phyloP scores from a whole-genome alignment of 2,888 invertebrate genomes.

The Ochropleura plecta region DNA sequence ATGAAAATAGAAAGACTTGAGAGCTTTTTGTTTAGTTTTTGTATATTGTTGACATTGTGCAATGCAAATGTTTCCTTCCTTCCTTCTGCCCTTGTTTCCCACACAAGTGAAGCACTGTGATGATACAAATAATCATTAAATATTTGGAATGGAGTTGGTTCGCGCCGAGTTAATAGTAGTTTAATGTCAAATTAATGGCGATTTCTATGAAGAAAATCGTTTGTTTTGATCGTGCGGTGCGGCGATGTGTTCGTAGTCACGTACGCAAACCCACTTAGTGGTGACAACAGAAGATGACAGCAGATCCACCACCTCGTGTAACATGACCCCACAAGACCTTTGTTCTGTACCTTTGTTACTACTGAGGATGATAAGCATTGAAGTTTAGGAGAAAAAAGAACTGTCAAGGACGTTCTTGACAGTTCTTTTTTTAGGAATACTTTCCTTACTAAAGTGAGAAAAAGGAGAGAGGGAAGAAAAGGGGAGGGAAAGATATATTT shows the following conservation, averaged over 20 bases:
- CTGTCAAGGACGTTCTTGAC: too few species aligned
- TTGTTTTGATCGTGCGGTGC: conserved; percentile 77
- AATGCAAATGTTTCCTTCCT: not conserved
- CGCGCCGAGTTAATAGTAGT: conserved; percentile 36
- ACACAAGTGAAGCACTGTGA: conserved; percentile 2
- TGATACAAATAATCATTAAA: conserved; percentile 29
- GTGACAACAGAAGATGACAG: conserved; percentile 28
- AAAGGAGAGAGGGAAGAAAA: too few species aligned
- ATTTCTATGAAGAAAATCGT: conserved; percentile 77
- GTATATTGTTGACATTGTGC: not conserved
- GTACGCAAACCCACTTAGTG: conserved; percentile 66
- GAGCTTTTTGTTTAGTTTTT: not conserved
- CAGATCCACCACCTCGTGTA: conserved; percentile 18
- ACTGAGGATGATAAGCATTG: too few species aligned
- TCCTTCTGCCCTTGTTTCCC: conserved; percentile 1
- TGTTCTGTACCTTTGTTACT: not conserved
- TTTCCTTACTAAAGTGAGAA: too few species aligned
- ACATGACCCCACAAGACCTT: not conserved
- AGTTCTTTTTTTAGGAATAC: too few species aligned
- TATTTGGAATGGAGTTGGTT: conserved; percentile 48
- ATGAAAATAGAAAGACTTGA: not conserved
- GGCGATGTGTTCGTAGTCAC: conserved; percentile 74
- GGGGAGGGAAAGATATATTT: too few species aligned
- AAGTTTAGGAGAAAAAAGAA: too few species aligned
- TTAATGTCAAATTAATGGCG: conserved; percentile 76